A percentile compares a stretch with the other conserved stretches of the same genome.
Evolutionary conservation across 2,888 invertebrate species (phyloP).

Genomic region (Lepidochitona cinerea): DNA sequence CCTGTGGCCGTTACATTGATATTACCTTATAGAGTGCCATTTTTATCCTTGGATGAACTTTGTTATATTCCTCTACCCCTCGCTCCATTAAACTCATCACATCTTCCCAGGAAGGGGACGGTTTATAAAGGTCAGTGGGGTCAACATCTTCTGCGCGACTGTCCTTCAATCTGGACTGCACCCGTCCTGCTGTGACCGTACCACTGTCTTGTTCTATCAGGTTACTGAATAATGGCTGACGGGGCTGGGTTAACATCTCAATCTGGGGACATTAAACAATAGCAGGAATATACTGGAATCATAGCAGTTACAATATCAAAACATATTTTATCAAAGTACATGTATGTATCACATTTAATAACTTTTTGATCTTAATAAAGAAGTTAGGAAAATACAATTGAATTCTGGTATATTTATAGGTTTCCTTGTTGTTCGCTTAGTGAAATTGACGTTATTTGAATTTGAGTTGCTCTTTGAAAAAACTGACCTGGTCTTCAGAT

Average conservation of each 20-base stretch:
- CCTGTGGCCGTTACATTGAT: too few species aligned
- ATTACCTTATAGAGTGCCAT: constrained; percentile 68
- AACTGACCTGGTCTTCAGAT: constrained; percentile 63
- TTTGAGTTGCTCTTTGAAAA: too few species aligned
- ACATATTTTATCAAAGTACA: too few species aligned
- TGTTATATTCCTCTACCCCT: constrained; percentile 69
- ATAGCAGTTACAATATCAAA: too few species aligned
- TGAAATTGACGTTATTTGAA: too few species aligned
- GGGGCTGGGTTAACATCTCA: constrained; percentile 49
- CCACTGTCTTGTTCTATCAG: constrained; percentile 68
- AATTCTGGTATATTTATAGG: too few species aligned
- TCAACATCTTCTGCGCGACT: constrained; percentile 59
- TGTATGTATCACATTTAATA: too few species aligned
- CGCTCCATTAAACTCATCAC: constrained; percentile 58
- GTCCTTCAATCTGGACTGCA: constrained; percentile 51
- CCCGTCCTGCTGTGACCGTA: constrained; percentile 65
- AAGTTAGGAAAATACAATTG: too few species aligned
- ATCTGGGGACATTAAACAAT: constrained; percentile 38
- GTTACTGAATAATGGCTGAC: constrained; percentile 66
- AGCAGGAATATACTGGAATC: too few species aligned
- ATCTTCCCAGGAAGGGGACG: constrained; percentile 38
- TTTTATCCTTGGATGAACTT: constrained; percentile 66
- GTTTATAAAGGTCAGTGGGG: constrained; percentile 62
- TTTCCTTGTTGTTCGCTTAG: too few species aligned
- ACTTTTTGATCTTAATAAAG: too few species aligned